Conservation (phyloP, 1,140 invertebrate species). For the Hesperophylax magnus region DNA sequence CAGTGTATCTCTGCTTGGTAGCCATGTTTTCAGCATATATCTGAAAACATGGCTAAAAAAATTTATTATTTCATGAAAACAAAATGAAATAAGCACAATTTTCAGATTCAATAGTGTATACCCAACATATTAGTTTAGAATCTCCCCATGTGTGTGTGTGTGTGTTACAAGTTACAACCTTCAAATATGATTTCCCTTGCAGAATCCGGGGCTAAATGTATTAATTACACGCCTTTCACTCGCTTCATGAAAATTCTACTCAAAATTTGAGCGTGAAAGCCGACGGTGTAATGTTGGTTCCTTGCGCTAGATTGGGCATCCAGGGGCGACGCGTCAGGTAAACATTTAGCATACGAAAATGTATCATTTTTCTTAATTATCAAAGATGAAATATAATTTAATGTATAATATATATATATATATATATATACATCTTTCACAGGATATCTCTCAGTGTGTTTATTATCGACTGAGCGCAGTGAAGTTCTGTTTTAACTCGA, state of each 20-base stretch:
- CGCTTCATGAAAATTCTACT: conserved; percentile 37
- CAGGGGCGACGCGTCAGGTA: conserved; percentile 6
- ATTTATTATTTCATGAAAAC: background rate
- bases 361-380: too few relatives aligned
- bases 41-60: background rate
- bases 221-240: conserved; percentile 38
- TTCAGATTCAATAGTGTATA: background rate
- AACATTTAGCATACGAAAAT: background rate
- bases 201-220: conserved; percentile 31
- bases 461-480: too few relatives aligned
- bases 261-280: conserved; percentile 31
- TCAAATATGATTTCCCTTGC: background rate
- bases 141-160: background rate
- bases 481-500: too few relatives aligned
- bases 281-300: conserved; percentile 6
- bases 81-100: background rate
- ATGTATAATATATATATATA: too few relatives aligned
- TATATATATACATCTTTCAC: too few relatives aligned
- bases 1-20: too few relatives aligned
- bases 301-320: background rate
- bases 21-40: too few relatives aligned
- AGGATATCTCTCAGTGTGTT: too few relatives aligned
- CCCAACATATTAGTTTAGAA: background rate
- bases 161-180: background rate
- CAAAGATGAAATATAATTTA: too few relatives aligned